These are phyloP conservation scores for Schizopygopsis pylzovi DNA, from an alignment of 2,797 vertebrate species.

Conservation along the genomic window DNA sequence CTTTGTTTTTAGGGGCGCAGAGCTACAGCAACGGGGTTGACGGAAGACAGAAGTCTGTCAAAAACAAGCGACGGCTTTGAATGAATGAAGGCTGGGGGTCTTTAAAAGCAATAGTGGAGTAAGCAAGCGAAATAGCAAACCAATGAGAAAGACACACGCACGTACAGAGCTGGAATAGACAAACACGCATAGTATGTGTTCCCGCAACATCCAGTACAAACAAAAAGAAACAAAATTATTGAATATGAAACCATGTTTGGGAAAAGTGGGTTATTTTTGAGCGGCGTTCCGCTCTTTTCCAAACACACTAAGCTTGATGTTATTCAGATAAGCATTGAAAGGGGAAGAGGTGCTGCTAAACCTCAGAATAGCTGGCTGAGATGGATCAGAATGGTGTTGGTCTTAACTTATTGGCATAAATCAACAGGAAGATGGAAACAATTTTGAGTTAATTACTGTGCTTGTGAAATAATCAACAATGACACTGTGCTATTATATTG, in stretches of 20 bases:
- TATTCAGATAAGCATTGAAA: constrained; percentile 53
- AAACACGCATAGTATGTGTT: constrained; percentile 41
- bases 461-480: constrained; percentile 6
- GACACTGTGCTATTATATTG: background rate
- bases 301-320: constrained; percentile 49
- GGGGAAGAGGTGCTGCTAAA: constrained; percentile 50
- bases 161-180: constrained; percentile 34
- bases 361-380: constrained; percentile 60
- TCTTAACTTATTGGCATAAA: constrained; percentile 29
- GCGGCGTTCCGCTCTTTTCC: constrained; percentile 43
- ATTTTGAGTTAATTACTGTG: constrained; percentile 8
- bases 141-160: constrained; percentile 41
- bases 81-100: constrained; percentile 57
- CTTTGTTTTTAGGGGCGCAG: constrained; percentile 53
- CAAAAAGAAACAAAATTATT: constrained; percentile 54
- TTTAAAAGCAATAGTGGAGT: constrained; percentile 56
- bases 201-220: constrained; percentile 46
- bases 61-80: constrained; percentile 65
- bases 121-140: constrained; percentile 56
- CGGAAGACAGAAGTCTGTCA: constrained; percentile 64
- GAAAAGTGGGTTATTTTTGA: constrained; percentile 59
- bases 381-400: constrained; percentile 39
- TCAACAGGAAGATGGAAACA: constrained; percentile 21
- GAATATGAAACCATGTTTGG: constrained; percentile 53
- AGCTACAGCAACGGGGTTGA: constrained; percentile 42